Percentiles rank a stretch among this genome's conserved stretches.
These are phyloP conservation scores for Rousettus leschenaultii DNA, from an alignment of 2,113 vertebrate species.

Conservation along the genomic window DNA sequence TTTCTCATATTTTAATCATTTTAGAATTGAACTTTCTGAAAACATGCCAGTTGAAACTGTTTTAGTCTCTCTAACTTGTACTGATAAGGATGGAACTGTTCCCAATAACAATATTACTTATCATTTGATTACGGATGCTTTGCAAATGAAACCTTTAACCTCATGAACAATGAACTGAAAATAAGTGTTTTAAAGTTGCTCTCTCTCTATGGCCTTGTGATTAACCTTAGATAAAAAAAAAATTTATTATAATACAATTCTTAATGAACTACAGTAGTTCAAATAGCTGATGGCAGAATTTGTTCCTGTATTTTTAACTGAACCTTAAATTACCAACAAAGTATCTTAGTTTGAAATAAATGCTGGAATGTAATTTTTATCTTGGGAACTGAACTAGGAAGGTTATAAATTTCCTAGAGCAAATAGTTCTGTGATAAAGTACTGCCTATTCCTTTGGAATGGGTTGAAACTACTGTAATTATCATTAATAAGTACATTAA, in stretches of 20 bases:
- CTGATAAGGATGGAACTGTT: slow-evolving; percentile 39
- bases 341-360: slow-evolving; percentile 40
- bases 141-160: slow-evolving; percentile 73
- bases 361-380: slow-evolving; percentile 66
- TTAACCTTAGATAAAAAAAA: slow-evolving; percentile 47
- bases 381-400: slow-evolving; percentile 30
- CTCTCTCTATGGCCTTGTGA: not conserved
- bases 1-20: slow-evolving; percentile 22
- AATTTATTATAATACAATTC: slow-evolving; percentile 50
- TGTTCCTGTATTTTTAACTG: slow-evolving; percentile 60
- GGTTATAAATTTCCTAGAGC: slow-evolving; percentile 44
- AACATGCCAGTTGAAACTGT: not conserved
- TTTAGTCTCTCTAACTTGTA: slow-evolving; percentile 39
- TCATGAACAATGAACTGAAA: slow-evolving; percentile 75
- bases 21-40: slow-evolving; percentile 62
- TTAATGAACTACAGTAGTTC: slow-evolving; percentile 71
- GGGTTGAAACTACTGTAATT: not conserved
- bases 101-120: slow-evolving; percentile 70
- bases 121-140: slow-evolving; percentile 63
- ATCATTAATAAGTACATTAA: not conserved
- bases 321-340: slow-evolving; percentile 61
- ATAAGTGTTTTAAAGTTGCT: slow-evolving; percentile 64
- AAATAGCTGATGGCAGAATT: slow-evolving; percentile 70
- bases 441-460: not conserved
- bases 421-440: slow-evolving; percentile 45